Base-by-base conservation (phyloP, 2,113 vertebrate species). In the Phylloscopus whistleri region DNA sequence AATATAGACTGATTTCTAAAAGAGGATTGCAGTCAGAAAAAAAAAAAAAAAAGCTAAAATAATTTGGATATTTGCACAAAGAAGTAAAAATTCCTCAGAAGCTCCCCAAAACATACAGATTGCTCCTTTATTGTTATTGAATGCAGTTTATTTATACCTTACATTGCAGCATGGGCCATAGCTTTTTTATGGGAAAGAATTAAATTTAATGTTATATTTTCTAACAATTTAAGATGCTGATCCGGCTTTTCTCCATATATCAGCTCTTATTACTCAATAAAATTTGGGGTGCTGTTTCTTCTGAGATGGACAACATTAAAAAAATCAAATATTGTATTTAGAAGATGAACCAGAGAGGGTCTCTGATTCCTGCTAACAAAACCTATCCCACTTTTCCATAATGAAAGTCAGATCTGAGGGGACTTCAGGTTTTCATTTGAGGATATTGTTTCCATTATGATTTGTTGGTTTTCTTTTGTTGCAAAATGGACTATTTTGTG, bases 401-500 rank as follows among this genome's bases (percentile, higher is more conserved):
- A 75, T 18, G 26, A 44, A 51, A 84, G 15, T n/a, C 4, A 0
- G 31, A 73, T 72, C 31, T 75, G 62, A 93, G 41, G 35, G 33
- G 12, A 82, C 44, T 69, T 17, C 18, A 48, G 86, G 58, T 74
- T 63, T 84, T 91, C n/a, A 56, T 93, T 87, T 81, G 64, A 74
- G 78, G 58, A 79, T 94, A 69, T 33, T 86, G 60, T 80, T 86
- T 93, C 84, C 89, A 87, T 85, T 85, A 89, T 87, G 35, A 78
- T 72, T 24, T 93, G 49, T 39, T 72, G 60, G 37, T 82, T 92
- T 82, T 79, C 86, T 90, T 93, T 92, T 87, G 59, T 69, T 96
- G 60, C 52, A 94, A 96, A 98, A 97, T 88, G 95, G 94, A 95
- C 66, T 85, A 81, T 94, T 96, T 94, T 88, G 77, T 87, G 91